Percentiles rank a stretch among this genome's conserved stretches.
Conservation (phyloP, 2,888 invertebrate genomes). For the Xestia sexstrigata region DNA sequence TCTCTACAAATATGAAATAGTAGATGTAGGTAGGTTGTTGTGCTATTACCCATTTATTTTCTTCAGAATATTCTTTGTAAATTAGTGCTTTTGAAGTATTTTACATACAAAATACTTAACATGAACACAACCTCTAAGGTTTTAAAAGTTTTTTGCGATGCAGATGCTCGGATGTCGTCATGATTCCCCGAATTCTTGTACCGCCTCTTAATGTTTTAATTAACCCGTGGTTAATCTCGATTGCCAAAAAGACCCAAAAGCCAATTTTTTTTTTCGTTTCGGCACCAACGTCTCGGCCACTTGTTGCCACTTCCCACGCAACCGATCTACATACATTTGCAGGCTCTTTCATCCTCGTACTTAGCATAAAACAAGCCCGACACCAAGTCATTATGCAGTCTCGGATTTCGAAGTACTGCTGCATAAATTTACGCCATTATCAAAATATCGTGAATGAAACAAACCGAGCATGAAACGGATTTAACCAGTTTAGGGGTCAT, state of each 20-base stretch:
- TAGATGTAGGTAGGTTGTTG: background rate
- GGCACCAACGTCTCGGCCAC: slow-evolving; percentile 82
- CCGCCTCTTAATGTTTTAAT: slow-evolving; percentile 80
- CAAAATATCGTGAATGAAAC: slow-evolving; percentile 89
- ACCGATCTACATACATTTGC: slow-evolving; percentile 88
- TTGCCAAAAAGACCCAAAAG: slow-evolving; percentile 76
- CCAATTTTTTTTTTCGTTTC: slow-evolving; percentile 78
- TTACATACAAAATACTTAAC: background rate
- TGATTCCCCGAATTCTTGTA: slow-evolving; percentile 62
- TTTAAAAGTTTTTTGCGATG: slow-evolving; percentile 37
- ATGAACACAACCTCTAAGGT: slow-evolving; percentile 10
- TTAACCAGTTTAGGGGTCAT: slow-evolving; percentile 86
- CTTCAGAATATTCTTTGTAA: background rate
- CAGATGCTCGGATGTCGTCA: slow-evolving; percentile 45
- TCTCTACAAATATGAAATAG: slow-evolving; percentile 8
- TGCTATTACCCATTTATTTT: background rate
- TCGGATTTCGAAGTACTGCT: slow-evolving; percentile 85
- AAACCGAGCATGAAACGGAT: slow-evolving; percentile 83
- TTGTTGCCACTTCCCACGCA: slow-evolving; percentile 90
- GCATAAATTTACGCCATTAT: slow-evolving; percentile 89
- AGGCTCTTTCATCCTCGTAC: slow-evolving; percentile 86
- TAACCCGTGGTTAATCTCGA: slow-evolving; percentile 79
- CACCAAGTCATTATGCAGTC: slow-evolving; percentile 88
- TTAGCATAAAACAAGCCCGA: slow-evolving; percentile 90
- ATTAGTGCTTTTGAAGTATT: slow-evolving; percentile 2